Evolutionary conservation across 1,140 invertebrate species (phyloP).

Genomic region (Laodelphax striatellus): DNA sequence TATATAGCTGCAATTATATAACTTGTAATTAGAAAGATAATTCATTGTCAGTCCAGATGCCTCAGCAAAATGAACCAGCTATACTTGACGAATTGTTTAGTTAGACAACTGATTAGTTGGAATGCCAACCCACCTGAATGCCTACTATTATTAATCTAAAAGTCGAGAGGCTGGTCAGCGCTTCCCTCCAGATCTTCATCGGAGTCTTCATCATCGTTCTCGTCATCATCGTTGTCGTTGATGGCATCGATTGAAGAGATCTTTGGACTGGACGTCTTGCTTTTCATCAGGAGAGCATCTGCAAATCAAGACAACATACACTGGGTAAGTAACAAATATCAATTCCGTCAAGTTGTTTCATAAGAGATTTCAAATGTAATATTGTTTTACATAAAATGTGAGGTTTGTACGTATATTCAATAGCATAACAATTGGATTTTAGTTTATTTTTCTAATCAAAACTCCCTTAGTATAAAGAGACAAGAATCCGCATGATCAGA

Average conservation of each 20-base stretch:
- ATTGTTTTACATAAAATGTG: not conserved
- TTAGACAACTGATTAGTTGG: too few species aligned
- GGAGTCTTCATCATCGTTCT: slow-evolving; percentile 52
- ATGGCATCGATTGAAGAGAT: slow-evolving; percentile 19
- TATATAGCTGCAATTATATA: too few species aligned
- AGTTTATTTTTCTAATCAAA: not conserved
- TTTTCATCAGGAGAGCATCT: slow-evolving; percentile 35
- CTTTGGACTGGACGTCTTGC: slow-evolving; percentile 30
- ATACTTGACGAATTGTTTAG: too few species aligned
- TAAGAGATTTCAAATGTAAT: not conserved
- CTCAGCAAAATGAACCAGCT: too few species aligned
- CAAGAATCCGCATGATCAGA: too few species aligned
- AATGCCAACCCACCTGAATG: too few species aligned
- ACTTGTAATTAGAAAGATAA: too few species aligned
- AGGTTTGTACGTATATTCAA: too few species aligned
- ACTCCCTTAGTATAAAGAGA: too few species aligned
- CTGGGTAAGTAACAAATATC: too few species aligned
- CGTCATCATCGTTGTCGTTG: slow-evolving; percentile 41
- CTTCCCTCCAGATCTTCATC: slow-evolving; percentile 61
- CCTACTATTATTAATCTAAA: slow-evolving; percentile 35
- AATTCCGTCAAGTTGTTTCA: too few species aligned
- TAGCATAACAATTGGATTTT: not conserved
- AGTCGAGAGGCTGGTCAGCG: slow-evolving; percentile 63
- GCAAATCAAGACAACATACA: not conserved
- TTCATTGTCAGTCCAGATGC: too few species aligned